Evolutionary conservation across 2,797 vertebrate species (phyloP).

Genomic region (Sternotherus odoratus): DNA sequence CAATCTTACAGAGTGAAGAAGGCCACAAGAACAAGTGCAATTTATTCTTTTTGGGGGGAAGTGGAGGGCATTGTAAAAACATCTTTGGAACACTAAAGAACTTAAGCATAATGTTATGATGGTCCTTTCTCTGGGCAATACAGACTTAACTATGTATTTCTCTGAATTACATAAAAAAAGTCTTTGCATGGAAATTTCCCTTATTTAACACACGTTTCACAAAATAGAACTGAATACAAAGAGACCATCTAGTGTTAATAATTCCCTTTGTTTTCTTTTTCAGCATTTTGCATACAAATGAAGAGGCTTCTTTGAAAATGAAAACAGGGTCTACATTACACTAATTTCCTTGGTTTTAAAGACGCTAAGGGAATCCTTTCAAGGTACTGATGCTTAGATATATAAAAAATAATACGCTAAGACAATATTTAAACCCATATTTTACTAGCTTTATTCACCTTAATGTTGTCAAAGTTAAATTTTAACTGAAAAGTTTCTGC

Average conservation of each 20-base stretch:
- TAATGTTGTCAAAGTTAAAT: conserved; percentile 81
- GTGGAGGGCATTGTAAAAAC: conserved; percentile 17
- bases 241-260: conserved; percentile 63
- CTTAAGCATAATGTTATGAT: conserved; percentile 66
- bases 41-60: conserved; percentile 45
- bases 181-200: conserved; percentile 52
- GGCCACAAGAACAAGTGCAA: conserved; percentile 85
- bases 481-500: conserved; percentile 79
- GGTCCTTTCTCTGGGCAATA: conserved; percentile 80
- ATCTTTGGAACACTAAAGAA: conserved; percentile 71
- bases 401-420: conserved; percentile 81
- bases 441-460: conserved; percentile 80
- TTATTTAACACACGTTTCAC: conserved; percentile 65
- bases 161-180: conserved; percentile 31
- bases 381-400: conserved; percentile 75
- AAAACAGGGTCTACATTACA: conserved; percentile 66
- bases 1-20: conserved; percentile 83
- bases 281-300: conserved; percentile 71
- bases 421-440: conserved; percentile 79
- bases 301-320: conserved; percentile 71
- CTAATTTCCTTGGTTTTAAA: conserved; percentile 58
- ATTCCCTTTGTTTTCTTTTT: conserved; percentile 66
- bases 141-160: conserved; percentile 61
- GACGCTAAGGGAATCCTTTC: conserved; percentile 58
- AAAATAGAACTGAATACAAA: conserved; percentile 55